phyloP scores from a whole-genome alignment of 23 tunicate genomes.

The Halocynthia roretzi region DNA sequence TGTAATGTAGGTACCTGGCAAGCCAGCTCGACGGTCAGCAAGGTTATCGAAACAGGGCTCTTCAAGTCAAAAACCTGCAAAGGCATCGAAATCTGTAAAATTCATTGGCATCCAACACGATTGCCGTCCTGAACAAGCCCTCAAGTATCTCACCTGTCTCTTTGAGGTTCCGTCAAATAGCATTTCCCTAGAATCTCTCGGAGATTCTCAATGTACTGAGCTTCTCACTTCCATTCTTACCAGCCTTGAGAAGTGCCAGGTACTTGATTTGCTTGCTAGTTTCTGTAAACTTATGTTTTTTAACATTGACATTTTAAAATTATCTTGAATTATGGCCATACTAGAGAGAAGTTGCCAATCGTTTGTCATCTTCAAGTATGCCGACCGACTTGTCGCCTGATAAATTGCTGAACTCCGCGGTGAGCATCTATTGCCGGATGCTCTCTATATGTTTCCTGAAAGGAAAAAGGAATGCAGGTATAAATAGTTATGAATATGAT shows the following conservation, averaged over 20 bases:
- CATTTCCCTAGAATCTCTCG: background rate
- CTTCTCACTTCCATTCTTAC: background rate
- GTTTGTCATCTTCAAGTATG: background rate
- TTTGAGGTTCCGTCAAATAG: background rate
- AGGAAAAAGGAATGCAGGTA: background rate
- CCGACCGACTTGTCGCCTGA: background rate
- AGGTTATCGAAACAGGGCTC: background rate
- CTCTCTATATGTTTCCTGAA: background rate
- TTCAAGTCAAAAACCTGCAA: background rate
- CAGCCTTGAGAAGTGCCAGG: slow-evolving; percentile 18
- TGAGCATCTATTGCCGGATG: background rate
- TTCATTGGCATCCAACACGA: slow-evolving; percentile 1
- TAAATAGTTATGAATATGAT: background rate
- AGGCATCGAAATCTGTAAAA: slow-evolving; percentile 6
- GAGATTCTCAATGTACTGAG: background rate
- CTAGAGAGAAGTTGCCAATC: background rate
- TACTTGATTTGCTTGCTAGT: background rate
- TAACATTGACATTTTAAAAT: no score
- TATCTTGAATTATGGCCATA: background rate
- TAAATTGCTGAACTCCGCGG: background rate
- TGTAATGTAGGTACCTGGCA: background rate
- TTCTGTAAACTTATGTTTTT: background rate
- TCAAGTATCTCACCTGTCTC: slow-evolving; percentile 3
- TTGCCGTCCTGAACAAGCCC: slow-evolving; percentile 4
- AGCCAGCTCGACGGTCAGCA: slow-evolving; percentile 6